Evolutionary conservation across 2,888 invertebrate species (phyloP).

Genomic region (Amphipyra tragopoginis): DNA sequence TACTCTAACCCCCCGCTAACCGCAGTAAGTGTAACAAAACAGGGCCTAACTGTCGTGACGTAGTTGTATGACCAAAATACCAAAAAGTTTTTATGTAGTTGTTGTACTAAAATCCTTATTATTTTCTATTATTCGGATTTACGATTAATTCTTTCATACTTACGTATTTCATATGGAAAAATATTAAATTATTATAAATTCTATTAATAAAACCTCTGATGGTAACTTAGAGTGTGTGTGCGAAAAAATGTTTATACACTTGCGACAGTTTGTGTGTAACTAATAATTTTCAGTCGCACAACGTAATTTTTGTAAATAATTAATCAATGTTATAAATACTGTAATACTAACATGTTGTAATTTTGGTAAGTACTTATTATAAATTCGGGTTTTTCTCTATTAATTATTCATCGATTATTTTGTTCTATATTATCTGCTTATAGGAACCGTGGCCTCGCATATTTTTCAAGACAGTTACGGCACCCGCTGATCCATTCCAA

Average conservation of each 20-base stretch:
- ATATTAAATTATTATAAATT: slow-evolving; percentile 36
- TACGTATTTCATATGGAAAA: slow-evolving; percentile 37
- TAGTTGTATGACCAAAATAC: slow-evolving; percentile 78
- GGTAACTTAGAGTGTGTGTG: slow-evolving; percentile 55
- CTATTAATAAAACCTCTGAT: slow-evolving; percentile 41
- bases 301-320: slow-evolving; percentile 74
- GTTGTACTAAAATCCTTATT: slow-evolving; percentile 72
- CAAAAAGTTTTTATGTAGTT: slow-evolving; percentile 72
- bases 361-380: slow-evolving; percentile 83
- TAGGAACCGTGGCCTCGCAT: slow-evolving; percentile 82
- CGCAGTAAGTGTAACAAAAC: slow-evolving; percentile 59
- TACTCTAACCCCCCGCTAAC: slow-evolving; percentile 60
- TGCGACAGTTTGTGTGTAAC: slow-evolving; percentile 31
- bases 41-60: slow-evolving; percentile 81
- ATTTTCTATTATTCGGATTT: slow-evolving; percentile 62
- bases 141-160: slow-evolving; percentile 49
- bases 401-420: slow-evolving; percentile 50
- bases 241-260: slow-evolving; percentile 48
- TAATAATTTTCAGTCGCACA: slow-evolving; percentile 65
- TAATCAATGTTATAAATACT: slow-evolving; percentile 67
- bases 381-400: slow-evolving; percentile 66
- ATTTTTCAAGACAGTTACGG: slow-evolving; percentile 72
- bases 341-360: slow-evolving; percentile 70
- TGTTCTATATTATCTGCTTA: slow-evolving; percentile 53
- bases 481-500: slow-evolving; percentile 79